These are phyloP conservation scores for Anoura caudifer DNA, from an alignment of 2,113 vertebrate species.

Conservation along the genomic window DNA sequence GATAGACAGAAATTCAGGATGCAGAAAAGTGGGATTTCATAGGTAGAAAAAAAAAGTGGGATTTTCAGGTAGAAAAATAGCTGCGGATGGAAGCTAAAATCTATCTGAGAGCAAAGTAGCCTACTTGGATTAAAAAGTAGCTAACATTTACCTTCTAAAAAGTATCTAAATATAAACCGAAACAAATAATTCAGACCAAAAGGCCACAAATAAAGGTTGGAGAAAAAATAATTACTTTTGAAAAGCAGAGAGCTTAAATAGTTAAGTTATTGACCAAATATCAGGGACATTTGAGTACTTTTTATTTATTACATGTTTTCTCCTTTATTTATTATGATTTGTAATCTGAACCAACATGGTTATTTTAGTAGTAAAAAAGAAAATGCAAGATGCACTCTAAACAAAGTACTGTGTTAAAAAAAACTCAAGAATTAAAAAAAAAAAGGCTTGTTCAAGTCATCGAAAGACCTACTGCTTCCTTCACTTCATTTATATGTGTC, in stretches of 20 bases:
- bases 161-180: background rate
- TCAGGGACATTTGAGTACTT: background rate
- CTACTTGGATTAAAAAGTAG: background rate
- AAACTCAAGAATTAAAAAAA: background rate
- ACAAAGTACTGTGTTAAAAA: background rate
- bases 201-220: background rate
- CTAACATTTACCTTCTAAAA: background rate
- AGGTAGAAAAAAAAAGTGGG: background rate
- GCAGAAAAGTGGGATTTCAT: background rate
- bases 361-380: slow-evolving; percentile 5
- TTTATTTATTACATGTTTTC: background rate
- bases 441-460: background rate
- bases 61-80: background rate
- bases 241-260: background rate
- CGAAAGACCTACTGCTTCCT: background rate
- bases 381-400: background rate
- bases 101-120: background rate
- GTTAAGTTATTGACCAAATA: background rate
- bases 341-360: background rate
- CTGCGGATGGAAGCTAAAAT: background rate
- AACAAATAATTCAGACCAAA: background rate
- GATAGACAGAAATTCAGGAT: background rate
- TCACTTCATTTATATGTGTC: background rate
- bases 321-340: background rate
- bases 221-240: background rate